Evolutionary conservation across 2,797 vertebrate species (phyloP).

Genomic region (Macropodus opercularis): DNA sequence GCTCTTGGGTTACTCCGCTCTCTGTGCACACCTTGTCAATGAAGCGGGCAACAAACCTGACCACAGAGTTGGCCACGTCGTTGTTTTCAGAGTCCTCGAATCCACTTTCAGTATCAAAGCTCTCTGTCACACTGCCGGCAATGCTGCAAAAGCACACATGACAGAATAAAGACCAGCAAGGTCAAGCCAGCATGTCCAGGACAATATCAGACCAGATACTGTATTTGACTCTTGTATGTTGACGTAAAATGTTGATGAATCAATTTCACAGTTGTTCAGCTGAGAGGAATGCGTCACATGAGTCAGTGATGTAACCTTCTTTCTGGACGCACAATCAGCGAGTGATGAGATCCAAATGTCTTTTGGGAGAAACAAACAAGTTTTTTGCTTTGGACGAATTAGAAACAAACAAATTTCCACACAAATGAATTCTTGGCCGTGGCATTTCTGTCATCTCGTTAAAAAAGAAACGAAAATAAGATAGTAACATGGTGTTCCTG

Average conservation of each 20-base stretch:
- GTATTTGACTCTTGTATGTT: constrained; percentile 11
- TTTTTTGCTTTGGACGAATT: too few species aligned
- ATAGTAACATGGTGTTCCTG: constrained; percentile 18
- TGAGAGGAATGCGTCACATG: constrained; percentile 46
- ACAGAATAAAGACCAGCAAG: constrained; percentile 31
- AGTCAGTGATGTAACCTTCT: constrained; percentile 61
- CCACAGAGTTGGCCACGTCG: constrained; percentile 92
- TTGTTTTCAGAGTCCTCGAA: constrained; percentile 97
- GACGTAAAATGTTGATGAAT: constrained; percentile 52
- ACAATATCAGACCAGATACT: constrained; percentile 8
- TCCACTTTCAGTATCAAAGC: constrained; percentile 97
- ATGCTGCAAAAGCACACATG: constrained; percentile 84
- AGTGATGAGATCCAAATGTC: constrained; percentile 67
- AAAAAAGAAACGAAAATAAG: constrained; percentile 20
- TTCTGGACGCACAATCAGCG: constrained; percentile 47
- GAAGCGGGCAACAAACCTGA: constrained; percentile 94
- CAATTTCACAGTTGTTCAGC: constrained; percentile 31
- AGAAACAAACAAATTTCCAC: constrained; percentile 43
- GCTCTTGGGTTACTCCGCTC: constrained; percentile 96
- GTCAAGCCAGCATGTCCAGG: constrained; percentile 4
- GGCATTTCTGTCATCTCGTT: constrained; percentile 22
- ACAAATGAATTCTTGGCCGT: constrained; percentile 52
- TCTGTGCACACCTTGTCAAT: constrained; percentile 99
- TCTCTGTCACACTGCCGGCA: constrained; percentile 97
- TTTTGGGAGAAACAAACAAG: constrained; percentile 58